These are phyloP conservation scores for Odontomachus brunneus DNA, from an alignment of 1,140 invertebrate species.

Conservation along the genomic window DNA sequence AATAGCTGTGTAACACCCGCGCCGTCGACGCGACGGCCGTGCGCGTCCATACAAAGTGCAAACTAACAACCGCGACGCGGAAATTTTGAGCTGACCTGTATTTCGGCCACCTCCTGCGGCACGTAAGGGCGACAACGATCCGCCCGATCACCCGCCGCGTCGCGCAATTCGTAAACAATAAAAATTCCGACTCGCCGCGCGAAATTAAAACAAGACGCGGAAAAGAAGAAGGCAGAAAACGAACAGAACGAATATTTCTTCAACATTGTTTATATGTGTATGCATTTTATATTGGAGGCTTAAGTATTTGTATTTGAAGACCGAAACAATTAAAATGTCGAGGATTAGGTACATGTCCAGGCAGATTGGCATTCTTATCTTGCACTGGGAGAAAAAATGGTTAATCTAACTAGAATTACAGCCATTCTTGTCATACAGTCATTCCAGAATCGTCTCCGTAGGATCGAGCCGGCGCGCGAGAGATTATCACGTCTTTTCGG, in stretches of 20 bases:
- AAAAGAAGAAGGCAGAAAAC: not conserved
- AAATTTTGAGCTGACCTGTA: slow-evolving; percentile 38
- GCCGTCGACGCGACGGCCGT: slow-evolving; percentile 27
- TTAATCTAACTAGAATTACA: no score
- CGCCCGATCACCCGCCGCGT: slow-evolving; percentile 17
- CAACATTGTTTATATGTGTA: no score
- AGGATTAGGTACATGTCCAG: no score
- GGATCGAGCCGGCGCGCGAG: slow-evolving; percentile 11
- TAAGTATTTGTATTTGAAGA: no score
- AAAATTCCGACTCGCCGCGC: slow-evolving; percentile 40
- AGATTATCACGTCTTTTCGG: slow-evolving; percentile 34
- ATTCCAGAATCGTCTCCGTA: not conserved
- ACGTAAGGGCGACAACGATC: slow-evolving; percentile 50
- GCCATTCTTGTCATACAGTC: no score
- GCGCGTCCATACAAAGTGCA: slow-evolving; percentile 32
- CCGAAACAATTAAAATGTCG: no score
- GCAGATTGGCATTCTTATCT: no score
- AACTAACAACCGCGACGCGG: slow-evolving; percentile 33
- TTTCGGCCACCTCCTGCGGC: slow-evolving; percentile 12
- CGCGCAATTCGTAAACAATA: slow-evolving; percentile 8
- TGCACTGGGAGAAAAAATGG: no score
- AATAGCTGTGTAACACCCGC: slow-evolving; percentile 53
- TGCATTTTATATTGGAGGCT: no score
- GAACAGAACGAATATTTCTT: no score
- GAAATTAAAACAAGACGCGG: slow-evolving; percentile 5